Evolutionary conservation across 2,888 invertebrate genomes (phyloP).

Genomic region (Coelinius sp.): DNA sequence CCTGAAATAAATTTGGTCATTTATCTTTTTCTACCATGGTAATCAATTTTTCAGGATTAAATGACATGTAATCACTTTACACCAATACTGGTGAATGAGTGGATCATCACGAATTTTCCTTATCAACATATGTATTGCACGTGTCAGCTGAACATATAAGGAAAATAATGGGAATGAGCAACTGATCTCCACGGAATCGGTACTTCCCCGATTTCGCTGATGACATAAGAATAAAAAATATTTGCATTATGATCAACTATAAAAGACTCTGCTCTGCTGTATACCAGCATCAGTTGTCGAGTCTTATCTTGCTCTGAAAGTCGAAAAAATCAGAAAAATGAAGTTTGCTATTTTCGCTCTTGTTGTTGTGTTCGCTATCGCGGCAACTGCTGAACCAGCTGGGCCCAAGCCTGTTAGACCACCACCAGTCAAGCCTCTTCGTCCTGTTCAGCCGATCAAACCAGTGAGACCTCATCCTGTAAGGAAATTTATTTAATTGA

Average conservation of each 20-base stretch:
- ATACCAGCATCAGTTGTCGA: background rate
- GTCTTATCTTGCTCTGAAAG: background rate
- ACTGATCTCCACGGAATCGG: background rate
- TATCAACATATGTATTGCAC: background rate
- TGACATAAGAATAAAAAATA: background rate
- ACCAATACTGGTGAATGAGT: no score
- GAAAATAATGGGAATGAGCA: background rate
- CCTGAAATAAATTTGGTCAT: no score
- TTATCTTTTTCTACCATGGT: no score
- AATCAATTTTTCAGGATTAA: no score
- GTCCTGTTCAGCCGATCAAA: constrained; percentile 24
- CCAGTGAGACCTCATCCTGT: constrained; percentile 17
- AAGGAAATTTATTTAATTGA: background rate
- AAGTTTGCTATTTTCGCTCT: constrained; percentile 38
- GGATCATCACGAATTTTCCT: background rate
- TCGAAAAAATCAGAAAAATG: constrained; percentile 21
- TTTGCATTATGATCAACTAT: background rate
- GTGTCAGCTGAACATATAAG: background rate
- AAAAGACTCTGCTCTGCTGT: background rate
- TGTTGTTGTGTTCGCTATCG: constrained; percentile 32
- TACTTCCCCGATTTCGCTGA: constrained; percentile 18
- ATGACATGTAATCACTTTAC: no score
- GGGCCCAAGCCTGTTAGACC: constrained; percentile 21
- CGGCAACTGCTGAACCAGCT: constrained; percentile 31
- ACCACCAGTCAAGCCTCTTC: background rate